Conservation (phyloP, 2,888 invertebrate species). For the Nesidiocoris tenuis region DNA sequence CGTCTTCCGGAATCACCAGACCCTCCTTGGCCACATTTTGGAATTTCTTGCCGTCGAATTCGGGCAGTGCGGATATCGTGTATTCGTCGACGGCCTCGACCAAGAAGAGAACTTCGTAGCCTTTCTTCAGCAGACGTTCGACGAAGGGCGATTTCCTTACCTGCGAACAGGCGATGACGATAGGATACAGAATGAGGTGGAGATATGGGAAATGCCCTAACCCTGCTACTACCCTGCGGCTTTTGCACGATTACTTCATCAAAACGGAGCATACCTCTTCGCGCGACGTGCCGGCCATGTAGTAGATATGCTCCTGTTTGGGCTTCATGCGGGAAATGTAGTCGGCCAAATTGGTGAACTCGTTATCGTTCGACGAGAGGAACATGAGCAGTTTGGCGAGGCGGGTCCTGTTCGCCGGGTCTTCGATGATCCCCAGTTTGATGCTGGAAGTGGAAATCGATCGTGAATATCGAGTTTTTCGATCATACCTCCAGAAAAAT, state of each 20-base stretch:
- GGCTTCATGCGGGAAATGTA: conserved; percentile 95
- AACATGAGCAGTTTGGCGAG: conserved; percentile 92
- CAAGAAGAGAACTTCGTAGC: conserved; percentile 92
- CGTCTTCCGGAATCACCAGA: conserved; percentile 76
- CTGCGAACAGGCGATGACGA: not conserved
- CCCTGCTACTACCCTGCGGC: too few relatives aligned
- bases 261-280: conserved; percentile 72
- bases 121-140: conserved; percentile 86
- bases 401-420: conserved; percentile 92
- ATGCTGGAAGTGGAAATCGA: conserved; percentile 60
- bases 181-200: too few relatives aligned
- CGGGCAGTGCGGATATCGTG: conserved; percentile 90
- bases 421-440: conserved; percentile 96
- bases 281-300: conserved; percentile 86
- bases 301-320: conserved; percentile 92
- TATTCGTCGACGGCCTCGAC: conserved; percentile 98
- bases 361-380: conserved; percentile 64
- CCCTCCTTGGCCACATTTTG: conserved; percentile 99
- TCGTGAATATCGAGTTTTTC: not conserved
- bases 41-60: conserved; percentile 98
- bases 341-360: conserved; percentile 71
- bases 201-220: too few relatives aligned
- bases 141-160: conserved; percentile 92
- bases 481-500: not conserved
- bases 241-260: too few relatives aligned